Evolutionary conservation across 2,797 vertebrate species (phyloP).

Genomic region (Austrolebias charrua): DNA sequence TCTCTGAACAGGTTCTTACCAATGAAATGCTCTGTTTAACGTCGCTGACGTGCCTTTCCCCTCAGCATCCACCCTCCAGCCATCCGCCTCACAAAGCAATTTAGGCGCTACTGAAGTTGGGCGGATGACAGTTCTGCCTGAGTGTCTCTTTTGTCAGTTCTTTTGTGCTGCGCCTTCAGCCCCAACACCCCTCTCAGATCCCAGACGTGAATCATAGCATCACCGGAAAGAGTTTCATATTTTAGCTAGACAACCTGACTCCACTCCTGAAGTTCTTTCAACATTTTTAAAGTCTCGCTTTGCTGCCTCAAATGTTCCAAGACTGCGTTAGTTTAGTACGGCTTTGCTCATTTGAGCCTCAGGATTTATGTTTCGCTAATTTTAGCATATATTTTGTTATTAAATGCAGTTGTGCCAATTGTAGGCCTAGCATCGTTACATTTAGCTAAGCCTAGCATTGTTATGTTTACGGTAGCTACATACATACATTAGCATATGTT

Average conservation of each 20-base stretch:
- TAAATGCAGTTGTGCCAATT: too few species aligned
- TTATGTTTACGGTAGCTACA: too few species aligned
- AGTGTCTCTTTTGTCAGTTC: constrained; percentile 48
- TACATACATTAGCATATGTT: too few species aligned
- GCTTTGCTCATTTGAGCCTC: too few species aligned
- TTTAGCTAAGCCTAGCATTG: too few species aligned
- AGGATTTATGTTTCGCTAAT: too few species aligned
- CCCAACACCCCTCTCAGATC: constrained; percentile 24
- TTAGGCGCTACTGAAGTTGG: constrained; percentile 45
- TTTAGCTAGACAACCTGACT: constrained; percentile 34
- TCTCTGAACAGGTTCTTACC: constrained; percentile 45
- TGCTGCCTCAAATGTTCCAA: too few species aligned
- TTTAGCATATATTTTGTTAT: too few species aligned
- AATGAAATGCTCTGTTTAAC: constrained; percentile 43
- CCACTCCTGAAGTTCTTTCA: constrained; percentile 20
- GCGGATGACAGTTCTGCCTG: constrained; percentile 40
- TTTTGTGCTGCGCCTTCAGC: constrained; percentile 13
- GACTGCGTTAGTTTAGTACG: too few species aligned
- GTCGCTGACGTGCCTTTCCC: constrained; percentile 38
- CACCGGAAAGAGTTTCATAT: constrained; percentile 37
- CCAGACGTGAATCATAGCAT: constrained; percentile 42
- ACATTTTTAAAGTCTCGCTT: too few species aligned
- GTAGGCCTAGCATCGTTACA: too few species aligned
- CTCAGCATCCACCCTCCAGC: constrained; percentile 51
- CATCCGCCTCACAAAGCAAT: constrained; percentile 56